phyloP scores from a whole-genome alignment of 2,888 invertebrate species.

The Rosalia funebris region DNA sequence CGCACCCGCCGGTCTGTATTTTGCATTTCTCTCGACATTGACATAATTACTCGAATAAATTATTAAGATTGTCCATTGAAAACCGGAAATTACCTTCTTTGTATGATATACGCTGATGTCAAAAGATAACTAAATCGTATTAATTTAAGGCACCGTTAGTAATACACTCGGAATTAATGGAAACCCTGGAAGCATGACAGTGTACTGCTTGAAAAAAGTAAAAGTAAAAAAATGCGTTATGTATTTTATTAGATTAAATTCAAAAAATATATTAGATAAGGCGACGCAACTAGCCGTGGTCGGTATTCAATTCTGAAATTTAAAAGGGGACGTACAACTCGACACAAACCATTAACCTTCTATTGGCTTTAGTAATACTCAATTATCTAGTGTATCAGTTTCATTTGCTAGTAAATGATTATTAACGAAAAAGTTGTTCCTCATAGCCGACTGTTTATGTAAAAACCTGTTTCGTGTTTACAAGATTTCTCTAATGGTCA shows the following conservation, averaged over 20 bases:
- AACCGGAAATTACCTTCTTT: neutral
- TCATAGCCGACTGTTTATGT: conserved; percentile 30
- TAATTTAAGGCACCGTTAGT: neutral
- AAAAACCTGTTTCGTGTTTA: conserved; percentile 37
- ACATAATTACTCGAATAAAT: neutral
- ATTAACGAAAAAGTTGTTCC: conserved; percentile 15
- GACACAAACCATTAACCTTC: neutral
- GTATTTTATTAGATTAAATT: neutral
- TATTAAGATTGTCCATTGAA: neutral
- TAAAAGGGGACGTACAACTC: neutral
- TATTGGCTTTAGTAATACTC: conserved; percentile 1
- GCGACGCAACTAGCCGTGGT: too few relatives aligned
- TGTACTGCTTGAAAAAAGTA: neutral
- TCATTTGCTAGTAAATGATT: conserved; percentile 9
- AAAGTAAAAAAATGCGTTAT: neutral
- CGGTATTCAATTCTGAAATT: neutral
- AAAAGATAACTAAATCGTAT: neutral
- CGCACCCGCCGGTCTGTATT: neutral
- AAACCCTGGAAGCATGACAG: neutral
- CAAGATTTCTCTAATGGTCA: conserved; percentile 40
- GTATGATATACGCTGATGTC: neutral
- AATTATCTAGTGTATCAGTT: conserved; percentile 9
- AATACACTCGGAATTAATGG: neutral
- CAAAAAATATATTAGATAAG: neutral
- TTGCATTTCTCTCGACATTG: neutral